A percentile compares a stretch with the other conserved stretches of the same genome.
phyloP scores from a whole-genome alignment of 2,888 invertebrate species.

The Noctua janthina region DNA sequence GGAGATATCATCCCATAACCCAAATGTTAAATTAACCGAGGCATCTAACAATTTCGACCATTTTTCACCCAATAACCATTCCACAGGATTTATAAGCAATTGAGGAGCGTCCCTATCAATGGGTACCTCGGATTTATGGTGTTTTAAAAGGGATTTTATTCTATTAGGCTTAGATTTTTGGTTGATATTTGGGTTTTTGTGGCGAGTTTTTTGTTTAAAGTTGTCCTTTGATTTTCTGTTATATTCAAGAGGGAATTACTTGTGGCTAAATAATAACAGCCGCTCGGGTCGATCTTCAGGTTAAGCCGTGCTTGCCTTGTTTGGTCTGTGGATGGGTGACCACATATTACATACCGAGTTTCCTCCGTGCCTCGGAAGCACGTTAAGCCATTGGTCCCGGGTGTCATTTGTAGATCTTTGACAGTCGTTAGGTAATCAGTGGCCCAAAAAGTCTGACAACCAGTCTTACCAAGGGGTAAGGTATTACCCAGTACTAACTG shows the following conservation, averaged over 20 bases:
- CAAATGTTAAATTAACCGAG: conserved; percentile 73
- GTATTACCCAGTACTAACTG: too few relatives aligned
- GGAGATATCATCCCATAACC: conserved; percentile 46
- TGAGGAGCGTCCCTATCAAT: conserved; percentile 72
- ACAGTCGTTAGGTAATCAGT: too few relatives aligned
- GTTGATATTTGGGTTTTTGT: conserved; percentile 25
- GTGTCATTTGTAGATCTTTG: too few relatives aligned
- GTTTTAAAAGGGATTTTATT: conserved; percentile 74
- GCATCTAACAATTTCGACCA: conserved; percentile 68
- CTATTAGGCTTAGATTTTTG: conserved; percentile 69
- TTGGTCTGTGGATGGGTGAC: too few relatives aligned
- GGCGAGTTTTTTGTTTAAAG: not conserved
- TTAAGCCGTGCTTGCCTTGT: too few relatives aligned
- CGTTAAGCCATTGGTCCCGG: too few relatives aligned
- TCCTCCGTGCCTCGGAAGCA: too few relatives aligned
- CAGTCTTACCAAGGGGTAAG: too few relatives aligned
- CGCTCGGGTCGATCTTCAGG: too few relatives aligned
- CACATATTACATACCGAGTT: too few relatives aligned
- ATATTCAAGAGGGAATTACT: not conserved
- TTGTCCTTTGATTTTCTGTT: not conserved
- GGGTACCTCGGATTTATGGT: conserved; percentile 70
- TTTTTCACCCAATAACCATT: conserved; percentile 79
- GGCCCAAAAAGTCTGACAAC: too few relatives aligned
- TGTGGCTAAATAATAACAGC: too few relatives aligned
- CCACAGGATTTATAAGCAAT: conserved; percentile 77